These are phyloP conservation scores for Timema podura DNA, from an alignment of 2,888 invertebrate species.

Conservation along the genomic window DNA sequence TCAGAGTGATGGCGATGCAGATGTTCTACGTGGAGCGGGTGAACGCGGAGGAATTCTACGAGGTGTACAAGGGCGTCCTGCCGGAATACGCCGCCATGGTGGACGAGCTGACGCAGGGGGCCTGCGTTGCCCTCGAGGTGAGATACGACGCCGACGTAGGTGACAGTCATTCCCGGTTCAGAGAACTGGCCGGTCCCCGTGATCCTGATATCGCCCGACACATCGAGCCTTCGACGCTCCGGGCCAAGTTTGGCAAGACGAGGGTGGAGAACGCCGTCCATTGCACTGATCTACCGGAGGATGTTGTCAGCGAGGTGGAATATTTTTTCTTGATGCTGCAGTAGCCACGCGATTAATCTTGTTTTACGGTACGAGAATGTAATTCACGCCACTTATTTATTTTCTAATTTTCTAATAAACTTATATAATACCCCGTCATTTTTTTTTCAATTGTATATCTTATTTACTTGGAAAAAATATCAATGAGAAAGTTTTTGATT, in stretches of 20 bases:
- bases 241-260: slow-evolving; percentile 78
- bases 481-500: too few species aligned
- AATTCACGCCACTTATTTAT: too few species aligned
- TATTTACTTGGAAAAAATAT: too few species aligned
- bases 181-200: slow-evolving; percentile 80
- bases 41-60: slow-evolving; percentile 87
- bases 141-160: slow-evolving; percentile 52
- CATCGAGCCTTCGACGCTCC: slow-evolving; percentile 74
- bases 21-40: slow-evolving; percentile 73
- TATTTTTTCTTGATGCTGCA: too few species aligned
- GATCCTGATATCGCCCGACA: slow-evolving; percentile 87
- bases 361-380: too few species aligned
- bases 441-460: too few species aligned
- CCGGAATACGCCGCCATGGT: slow-evolving; percentile 79
- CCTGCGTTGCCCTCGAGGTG: slow-evolving; percentile 83
- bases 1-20: slow-evolving; percentile 72
- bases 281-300: slow-evolving; percentile 89
- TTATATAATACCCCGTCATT: too few species aligned
- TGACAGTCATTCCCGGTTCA: slow-evolving; percentile 56
- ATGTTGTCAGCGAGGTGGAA: slow-evolving; percentile 69
- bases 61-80: slow-evolving; percentile 87
- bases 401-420: too few species aligned
- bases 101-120: slow-evolving; percentile 76
- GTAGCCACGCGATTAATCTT: too few species aligned
- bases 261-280: slow-evolving; percentile 87